Evolutionary conservation across 35 echinoderm and acorn worm genomes (phyloP).

Genomic region (Heliocidaris tuberculata): DNA sequence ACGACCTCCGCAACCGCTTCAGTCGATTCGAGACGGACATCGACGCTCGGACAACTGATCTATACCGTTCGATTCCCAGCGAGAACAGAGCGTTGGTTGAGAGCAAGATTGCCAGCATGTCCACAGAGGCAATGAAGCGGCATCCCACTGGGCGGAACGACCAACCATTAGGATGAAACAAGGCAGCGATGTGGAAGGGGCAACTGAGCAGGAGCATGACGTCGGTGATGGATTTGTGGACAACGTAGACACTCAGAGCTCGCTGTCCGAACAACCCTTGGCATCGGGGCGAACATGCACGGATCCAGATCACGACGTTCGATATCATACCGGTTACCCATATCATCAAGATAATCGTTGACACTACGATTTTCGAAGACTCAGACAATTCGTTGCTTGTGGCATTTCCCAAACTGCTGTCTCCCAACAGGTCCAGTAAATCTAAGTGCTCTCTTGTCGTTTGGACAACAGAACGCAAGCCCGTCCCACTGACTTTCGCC

Average conservation of each 20-base stretch:
- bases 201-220: background rate
- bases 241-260: constrained; percentile 51
- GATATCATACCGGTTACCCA: background rate
- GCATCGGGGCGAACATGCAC: constrained; percentile 16
- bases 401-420: background rate
- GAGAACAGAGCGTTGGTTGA: constrained; percentile 39
- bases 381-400: background rate
- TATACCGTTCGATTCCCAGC: constrained; percentile 36
- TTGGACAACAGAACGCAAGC: background rate
- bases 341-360: constrained; percentile 10
- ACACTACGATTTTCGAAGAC: background rate
- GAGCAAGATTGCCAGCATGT: constrained; percentile 34
- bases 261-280: constrained; percentile 53
- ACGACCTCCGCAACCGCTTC: background rate
- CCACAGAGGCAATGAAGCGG: constrained; percentile 24
- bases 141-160: constrained; percentile 6
- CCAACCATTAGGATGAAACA: constrained; percentile 44
- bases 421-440: background rate
- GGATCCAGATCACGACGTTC: constrained; percentile 17
- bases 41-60: constrained; percentile 30
- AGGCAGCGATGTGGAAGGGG: constrained; percentile 41
- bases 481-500: too few species aligned
- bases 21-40: background rate
- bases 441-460: background rate
- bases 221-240: constrained; percentile 53